Conservation (phyloP, 1,140 invertebrate species). For the Eulimnadia texana region DNA sequence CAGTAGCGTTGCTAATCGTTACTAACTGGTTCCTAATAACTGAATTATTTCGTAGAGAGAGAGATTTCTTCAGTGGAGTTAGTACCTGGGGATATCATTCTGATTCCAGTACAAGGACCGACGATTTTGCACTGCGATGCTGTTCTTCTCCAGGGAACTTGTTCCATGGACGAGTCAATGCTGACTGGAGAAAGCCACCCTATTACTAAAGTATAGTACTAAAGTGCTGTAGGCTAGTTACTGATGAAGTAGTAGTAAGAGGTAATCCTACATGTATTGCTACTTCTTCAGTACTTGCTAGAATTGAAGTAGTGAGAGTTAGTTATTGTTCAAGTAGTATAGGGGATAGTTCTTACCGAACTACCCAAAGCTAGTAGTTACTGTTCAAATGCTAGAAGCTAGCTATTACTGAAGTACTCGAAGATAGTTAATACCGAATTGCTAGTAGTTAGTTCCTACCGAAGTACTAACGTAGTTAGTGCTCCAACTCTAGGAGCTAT, state of each 20-base stretch:
- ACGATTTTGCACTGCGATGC: slow-evolving; percentile 26
- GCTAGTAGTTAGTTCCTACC: too few species aligned
- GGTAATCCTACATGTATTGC: too few species aligned
- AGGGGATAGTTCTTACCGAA: slow-evolving; percentile 2
- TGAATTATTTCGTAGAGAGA: slow-evolving; percentile 15
- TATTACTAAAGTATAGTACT: slow-evolving; percentile 24
- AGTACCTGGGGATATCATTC: slow-evolving; percentile 27
- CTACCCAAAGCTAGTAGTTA: too few species aligned
- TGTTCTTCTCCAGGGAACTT: slow-evolving; percentile 25
- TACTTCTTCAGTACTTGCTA: too few species aligned
- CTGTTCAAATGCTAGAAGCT: too few species aligned
- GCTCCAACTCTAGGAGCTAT: too few species aligned
- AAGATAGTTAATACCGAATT: too few species aligned
- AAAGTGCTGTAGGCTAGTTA: not conserved
- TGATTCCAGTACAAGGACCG: slow-evolving; percentile 18
- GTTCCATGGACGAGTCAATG: slow-evolving; percentile 28
- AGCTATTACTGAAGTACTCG: too few species aligned
- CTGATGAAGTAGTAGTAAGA: too few species aligned
- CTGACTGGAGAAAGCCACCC: slow-evolving; percentile 29
- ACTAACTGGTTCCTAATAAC: not conserved
- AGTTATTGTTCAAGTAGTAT: not conserved
- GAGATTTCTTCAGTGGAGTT: slow-evolving; percentile 21
- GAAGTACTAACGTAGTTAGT: too few species aligned
- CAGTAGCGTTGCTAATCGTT: not conserved
- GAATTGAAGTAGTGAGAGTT: not conserved